Evolutionary conservation across 2,888 invertebrate genomes (phyloP), one percentile per base, ranked within the genome.

Genomic region (Platynereis dumerilii): DNA sequence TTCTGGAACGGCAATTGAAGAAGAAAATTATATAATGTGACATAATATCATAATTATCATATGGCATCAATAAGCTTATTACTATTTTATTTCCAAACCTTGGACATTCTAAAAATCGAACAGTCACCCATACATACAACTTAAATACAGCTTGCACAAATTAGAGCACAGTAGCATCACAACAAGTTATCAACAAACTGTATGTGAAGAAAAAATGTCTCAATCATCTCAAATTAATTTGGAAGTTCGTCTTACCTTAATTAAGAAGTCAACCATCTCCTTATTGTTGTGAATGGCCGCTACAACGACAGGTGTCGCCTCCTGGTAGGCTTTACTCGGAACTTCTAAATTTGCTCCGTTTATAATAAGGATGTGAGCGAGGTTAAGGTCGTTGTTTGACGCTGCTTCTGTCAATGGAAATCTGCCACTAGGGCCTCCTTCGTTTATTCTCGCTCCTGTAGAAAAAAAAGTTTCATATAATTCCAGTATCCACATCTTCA

Each of bases 401-500:
- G 64, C 45, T n/a, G 72, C 72, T 52, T 74, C 74, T 1, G 61
- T 65, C 34, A 74, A 58, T 27, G 74, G 64, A 22, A 63, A 63
- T n/a, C 65, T 58, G 29, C 71, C 74, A 17, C 52, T 58, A 1
- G 68, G 62, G 20, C 72, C 72, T 34, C 68, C 60, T 2, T 22
- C 42, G 53, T 72, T 70, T 1, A 72, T 58, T 24, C 69, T 64
- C 7, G 70, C 73, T 28, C 73, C 65, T 65, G 57, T 20, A 2
- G 22, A 22, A n/a, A n/a, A n/a, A n/a, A n/a, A n/a, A n/a, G n/a
- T n/a, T n/a, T n/a, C n/a, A n/a, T n/a, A n/a, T n/a, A n/a, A n/a
- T n/a, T n/a, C n/a, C n/a, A n/a, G n/a, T n/a, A n/a, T n/a, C n/a
- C n/a, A n/a, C n/a, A n/a, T n/a, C n/a, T n/a, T n/a, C 12, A 15